These are phyloP conservation scores for Pantherophis vulpinus DNA, from an alignment of 2,797 vertebrate genomes.

Conservation along the genomic window DNA sequence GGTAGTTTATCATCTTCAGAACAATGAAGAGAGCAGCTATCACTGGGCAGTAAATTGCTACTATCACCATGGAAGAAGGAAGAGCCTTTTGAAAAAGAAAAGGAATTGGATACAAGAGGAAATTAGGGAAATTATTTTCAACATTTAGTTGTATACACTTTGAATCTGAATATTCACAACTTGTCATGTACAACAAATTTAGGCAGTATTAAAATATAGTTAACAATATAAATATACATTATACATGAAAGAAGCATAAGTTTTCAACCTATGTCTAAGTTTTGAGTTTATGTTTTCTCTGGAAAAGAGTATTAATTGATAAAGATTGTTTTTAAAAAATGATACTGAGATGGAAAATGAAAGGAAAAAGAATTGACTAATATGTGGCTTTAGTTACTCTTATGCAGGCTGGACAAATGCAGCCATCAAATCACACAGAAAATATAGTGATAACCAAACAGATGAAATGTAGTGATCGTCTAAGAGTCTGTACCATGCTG, in stretches of 20 bases:
- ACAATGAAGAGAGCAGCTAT: slow-evolving; percentile 93
- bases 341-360: neutral
- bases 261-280: neutral
- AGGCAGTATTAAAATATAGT: neutral
- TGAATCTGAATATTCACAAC: neutral
- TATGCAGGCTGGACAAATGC: neutral
- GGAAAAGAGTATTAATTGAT: neutral
- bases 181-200: neutral
- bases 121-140: slow-evolving; percentile 32
- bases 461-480: neutral
- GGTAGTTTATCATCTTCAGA: slow-evolving; percentile 96
- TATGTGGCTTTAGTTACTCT: neutral
- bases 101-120: neutral
- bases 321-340: neutral
- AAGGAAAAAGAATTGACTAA: neutral
- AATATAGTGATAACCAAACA: neutral
- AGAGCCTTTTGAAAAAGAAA: slow-evolving; percentile 79
- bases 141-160: neutral
- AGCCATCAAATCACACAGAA: neutral
- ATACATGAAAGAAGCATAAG: neutral
- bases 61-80: slow-evolving; percentile 94
- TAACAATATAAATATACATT: neutral
- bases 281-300: neutral
- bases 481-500: neutral
- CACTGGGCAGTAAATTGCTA: slow-evolving; percentile 96